These are phyloP conservation scores for Mayetiola destructor DNA, from an alignment of 2,888 invertebrate genomes.

Conservation along the genomic window DNA sequence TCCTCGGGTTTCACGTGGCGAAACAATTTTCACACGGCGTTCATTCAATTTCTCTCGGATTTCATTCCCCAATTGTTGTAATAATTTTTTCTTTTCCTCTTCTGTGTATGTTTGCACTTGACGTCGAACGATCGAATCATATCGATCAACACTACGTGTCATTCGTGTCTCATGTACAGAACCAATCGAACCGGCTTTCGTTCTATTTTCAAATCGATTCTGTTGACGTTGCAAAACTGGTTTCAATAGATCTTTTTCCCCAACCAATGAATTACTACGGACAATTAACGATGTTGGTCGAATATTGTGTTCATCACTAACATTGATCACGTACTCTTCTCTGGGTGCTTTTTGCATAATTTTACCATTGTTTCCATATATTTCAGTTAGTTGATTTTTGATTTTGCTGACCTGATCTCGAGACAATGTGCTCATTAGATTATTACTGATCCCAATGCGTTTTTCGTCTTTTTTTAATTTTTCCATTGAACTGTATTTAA, in stretches of 20 bases:
- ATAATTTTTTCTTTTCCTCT: slow-evolving; percentile 56
- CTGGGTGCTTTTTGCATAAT: slow-evolving; percentile 31
- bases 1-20: slow-evolving; percentile 45
- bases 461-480: slow-evolving; percentile 29
- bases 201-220: slow-evolving; percentile 17
- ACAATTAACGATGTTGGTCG: slow-evolving; percentile 37
- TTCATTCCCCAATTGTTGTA: slow-evolving; percentile 58
- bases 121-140: neutral
- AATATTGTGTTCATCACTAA: slow-evolving; percentile 33
- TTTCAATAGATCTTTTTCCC: slow-evolving; percentile 34
- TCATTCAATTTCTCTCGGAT: slow-evolving; percentile 48
- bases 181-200: slow-evolving; percentile 43
- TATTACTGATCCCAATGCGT: slow-evolving; percentile 52
- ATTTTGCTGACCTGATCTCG: slow-evolving; percentile 69
- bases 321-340: slow-evolving; percentile 47
- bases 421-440: slow-evolving; percentile 70
- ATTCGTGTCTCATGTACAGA: slow-evolving; percentile 37
- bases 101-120: slow-evolving; percentile 35
- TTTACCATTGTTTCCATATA: slow-evolving; percentile 51
- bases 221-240: slow-evolving; percentile 22
- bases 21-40: slow-evolving; percentile 22
- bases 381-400: slow-evolving; percentile 65
- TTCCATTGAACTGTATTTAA: slow-evolving; percentile 39
- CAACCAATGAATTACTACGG: slow-evolving; percentile 42
- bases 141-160: slow-evolving; percentile 23